Percentiles rank a stretch among this genome's conserved stretches.
These are phyloP conservation scores for Myotis myotis DNA, from an alignment of 2,797 vertebrate genomes.

Conservation along the genomic window DNA sequence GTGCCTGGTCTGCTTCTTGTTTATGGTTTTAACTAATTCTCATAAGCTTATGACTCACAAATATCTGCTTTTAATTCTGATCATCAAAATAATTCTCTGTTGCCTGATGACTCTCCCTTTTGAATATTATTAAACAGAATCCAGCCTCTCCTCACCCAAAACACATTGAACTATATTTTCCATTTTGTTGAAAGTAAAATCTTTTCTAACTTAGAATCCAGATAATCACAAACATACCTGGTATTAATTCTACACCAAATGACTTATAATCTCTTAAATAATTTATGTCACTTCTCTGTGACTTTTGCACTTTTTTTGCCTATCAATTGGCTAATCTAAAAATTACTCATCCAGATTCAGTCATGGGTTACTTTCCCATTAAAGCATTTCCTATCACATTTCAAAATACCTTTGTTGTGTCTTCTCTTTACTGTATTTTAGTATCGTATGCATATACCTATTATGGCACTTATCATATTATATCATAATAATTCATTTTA, in stretches of 20 bases:
- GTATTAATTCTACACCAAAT: background rate
- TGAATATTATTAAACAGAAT: background rate
- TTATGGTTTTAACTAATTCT: background rate
- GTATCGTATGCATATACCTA: background rate
- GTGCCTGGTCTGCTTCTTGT: background rate
- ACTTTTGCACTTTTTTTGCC: background rate
- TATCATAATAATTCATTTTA: background rate
- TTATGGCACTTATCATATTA: background rate
- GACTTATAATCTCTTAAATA: background rate
- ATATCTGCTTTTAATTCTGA: background rate
- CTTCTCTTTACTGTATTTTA: background rate
- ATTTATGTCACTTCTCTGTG: background rate
- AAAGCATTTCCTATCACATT: background rate
- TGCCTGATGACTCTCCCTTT: background rate
- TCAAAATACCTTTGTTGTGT: background rate
- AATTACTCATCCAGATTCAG: background rate
- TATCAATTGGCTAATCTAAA: background rate
- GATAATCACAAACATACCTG: background rate
- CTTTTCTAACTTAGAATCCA: background rate
- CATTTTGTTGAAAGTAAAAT: background rate
- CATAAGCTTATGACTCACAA: background rate
- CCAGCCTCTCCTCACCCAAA: background rate
- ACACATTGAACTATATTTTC: background rate
- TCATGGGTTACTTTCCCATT: background rate
- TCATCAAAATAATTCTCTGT: background rate